Evolutionary conservation across 1,140 invertebrate species (phyloP).

Genomic region (Euglossa dilemma): DNA sequence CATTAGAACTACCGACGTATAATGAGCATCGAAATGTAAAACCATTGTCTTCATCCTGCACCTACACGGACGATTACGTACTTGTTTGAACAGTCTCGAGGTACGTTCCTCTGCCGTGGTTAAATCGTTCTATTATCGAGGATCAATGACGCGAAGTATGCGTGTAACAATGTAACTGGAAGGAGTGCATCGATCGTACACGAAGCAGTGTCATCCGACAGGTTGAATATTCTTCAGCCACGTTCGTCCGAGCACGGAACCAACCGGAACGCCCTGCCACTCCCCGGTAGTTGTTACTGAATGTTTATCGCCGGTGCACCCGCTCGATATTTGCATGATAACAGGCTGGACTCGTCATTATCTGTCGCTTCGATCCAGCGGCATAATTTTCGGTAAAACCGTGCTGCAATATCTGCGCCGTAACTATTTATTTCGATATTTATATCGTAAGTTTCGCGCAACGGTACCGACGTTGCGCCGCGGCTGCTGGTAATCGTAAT

Average conservation of each 20-base stretch:
- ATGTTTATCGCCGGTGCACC: constrained; percentile 35
- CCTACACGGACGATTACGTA: neutral
- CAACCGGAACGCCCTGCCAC: constrained; percentile 47
- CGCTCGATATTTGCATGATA: constrained; percentile 61
- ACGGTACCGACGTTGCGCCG: neutral
- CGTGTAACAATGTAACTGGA: constrained; percentile 11
- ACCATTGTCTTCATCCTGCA: neutral
- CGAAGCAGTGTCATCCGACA: constrained; percentile 37
- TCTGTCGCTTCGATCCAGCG: constrained; percentile 22
- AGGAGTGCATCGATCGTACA: constrained; percentile 20
- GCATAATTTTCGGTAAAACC: constrained; percentile 18
- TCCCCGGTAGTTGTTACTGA: constrained; percentile 45
- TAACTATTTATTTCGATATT: constrained; percentile 3
- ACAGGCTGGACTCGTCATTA: constrained; percentile 45
- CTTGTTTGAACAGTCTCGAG: neutral
- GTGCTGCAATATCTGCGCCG: neutral
- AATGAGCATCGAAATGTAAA: no score
- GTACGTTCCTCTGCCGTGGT: neutral
- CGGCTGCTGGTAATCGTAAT: neutral
- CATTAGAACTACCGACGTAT: no score
- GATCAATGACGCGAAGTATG: constrained; percentile 18
- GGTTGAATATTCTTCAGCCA: constrained; percentile 31
- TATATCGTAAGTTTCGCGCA: neutral
- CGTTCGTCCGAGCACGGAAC: neutral
- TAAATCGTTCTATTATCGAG: constrained; percentile 17